phyloP scores from a whole-genome alignment of 2,797 vertebrate species.

The Phoebastria nigripes region DNA sequence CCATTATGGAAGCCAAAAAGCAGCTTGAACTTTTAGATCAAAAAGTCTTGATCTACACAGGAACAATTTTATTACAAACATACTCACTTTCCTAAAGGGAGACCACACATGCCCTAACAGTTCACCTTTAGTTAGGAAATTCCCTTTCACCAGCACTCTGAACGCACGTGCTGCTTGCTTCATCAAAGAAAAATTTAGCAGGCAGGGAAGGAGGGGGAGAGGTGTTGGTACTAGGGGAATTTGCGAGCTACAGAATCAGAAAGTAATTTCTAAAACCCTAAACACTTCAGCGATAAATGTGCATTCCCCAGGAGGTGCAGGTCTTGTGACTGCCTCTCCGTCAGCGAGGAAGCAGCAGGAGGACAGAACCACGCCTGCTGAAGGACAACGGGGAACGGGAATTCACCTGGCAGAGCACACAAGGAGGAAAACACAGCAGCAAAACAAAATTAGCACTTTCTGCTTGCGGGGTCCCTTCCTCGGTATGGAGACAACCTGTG shows the following conservation, averaged over 20 bases:
- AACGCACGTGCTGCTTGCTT: background rate
- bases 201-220: background rate
- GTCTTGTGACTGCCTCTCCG: accelerated
- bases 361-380: background rate
- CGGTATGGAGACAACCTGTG: background rate
- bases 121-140: constrained; percentile 3
- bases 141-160: background rate
- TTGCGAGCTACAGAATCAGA: background rate
- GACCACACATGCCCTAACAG: background rate
- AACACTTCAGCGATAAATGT: background rate
- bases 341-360: background rate
- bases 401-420: background rate
- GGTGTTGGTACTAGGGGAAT: background rate
- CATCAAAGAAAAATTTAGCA: background rate
- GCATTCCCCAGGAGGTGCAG: background rate
- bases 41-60: background rate
- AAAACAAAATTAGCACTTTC: background rate
- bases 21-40: background rate
- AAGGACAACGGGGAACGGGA: background rate
- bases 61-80: background rate
- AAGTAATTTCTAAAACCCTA: background rate
- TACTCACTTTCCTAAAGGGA: background rate
- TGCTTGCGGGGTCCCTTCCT: background rate
- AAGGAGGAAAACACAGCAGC: background rate
- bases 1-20: background rate